phyloP scores from a whole-genome alignment of 2,888 invertebrate species.

The Eledone cirrhosa region DNA sequence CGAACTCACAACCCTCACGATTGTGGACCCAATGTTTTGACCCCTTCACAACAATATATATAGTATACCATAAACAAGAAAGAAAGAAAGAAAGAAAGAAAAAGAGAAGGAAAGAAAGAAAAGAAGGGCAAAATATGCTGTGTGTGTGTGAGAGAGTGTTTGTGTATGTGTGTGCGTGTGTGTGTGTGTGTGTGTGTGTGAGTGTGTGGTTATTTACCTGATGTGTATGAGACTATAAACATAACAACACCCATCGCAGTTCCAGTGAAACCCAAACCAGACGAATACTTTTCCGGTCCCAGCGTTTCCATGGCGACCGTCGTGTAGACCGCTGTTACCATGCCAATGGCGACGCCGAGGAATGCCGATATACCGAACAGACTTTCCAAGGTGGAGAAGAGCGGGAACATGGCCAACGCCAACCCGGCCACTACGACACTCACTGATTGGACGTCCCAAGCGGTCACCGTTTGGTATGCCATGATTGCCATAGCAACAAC shows the following conservation, averaged over 20 bases:
- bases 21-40: too few relatives aligned
- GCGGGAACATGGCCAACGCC: neutral
- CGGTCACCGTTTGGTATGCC: neutral
- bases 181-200: too few relatives aligned
- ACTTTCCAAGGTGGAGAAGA: neutral
- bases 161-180: too few relatives aligned
- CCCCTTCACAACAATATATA: neutral
- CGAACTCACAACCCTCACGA: too few relatives aligned
- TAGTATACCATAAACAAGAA: neutral
- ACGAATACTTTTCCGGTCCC: conserved; percentile 17
- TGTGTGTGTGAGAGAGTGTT: too few relatives aligned
- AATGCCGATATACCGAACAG: neutral
- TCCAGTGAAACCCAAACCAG: conserved; percentile 12
- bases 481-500: conserved; percentile 14
- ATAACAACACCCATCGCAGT: conserved; percentile 12
- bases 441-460: conserved; percentile 8
- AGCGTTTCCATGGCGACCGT: conserved; percentile 11
- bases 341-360: neutral
- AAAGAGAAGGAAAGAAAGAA: too few relatives aligned
- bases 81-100: neutral
- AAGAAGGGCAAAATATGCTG: too few relatives aligned
- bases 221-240: neutral
- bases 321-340: conserved; percentile 5
- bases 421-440: neutral
- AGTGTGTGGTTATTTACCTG: too few relatives aligned